These are phyloP conservation scores for Propithecus coquereli DNA, from an alignment of 2,113 vertebrate species.

Conservation along the genomic window DNA sequence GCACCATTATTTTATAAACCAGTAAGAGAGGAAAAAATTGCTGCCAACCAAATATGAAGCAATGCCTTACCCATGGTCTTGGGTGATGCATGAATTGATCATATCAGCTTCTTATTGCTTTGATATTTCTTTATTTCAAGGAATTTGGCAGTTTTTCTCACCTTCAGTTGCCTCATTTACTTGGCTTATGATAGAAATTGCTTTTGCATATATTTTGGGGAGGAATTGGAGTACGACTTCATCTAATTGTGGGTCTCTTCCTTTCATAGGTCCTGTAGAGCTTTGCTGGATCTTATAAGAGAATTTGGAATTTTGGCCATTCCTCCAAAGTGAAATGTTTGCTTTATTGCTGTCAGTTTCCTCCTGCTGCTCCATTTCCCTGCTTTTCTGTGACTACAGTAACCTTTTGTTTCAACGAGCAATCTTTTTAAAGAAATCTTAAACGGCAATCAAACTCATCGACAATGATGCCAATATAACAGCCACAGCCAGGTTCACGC, in stretches of 20 bases:
- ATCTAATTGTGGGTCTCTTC: not conserved
- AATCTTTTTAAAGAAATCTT: not conserved
- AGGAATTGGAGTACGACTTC: not conserved
- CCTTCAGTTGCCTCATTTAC: not conserved
- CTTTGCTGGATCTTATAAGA: not conserved
- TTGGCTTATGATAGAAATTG: not conserved
- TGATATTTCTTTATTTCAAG: not conserved
- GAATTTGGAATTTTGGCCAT: not conserved
- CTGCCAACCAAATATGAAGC: not conserved
- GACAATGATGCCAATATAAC: not conserved
- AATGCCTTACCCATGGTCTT: not conserved
- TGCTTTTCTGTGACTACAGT: not conserved
- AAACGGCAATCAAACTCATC: not conserved
- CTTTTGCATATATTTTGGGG: not conserved
- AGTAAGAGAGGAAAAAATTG: not conserved
- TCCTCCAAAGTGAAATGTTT: not conserved
- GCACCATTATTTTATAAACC: not conserved
- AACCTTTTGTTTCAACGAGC: constrained; percentile 11
- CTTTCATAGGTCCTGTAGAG: not conserved
- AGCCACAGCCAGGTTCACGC: not conserved
- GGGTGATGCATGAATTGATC: not conserved
- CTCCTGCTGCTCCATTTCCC: not conserved
- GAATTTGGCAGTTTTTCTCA: not conserved
- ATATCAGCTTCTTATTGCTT: not conserved
- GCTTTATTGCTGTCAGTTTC: not conserved